phyloP scores from a whole-genome alignment of 2,113 vertebrate species.

The Chamaea fasciata region DNA sequence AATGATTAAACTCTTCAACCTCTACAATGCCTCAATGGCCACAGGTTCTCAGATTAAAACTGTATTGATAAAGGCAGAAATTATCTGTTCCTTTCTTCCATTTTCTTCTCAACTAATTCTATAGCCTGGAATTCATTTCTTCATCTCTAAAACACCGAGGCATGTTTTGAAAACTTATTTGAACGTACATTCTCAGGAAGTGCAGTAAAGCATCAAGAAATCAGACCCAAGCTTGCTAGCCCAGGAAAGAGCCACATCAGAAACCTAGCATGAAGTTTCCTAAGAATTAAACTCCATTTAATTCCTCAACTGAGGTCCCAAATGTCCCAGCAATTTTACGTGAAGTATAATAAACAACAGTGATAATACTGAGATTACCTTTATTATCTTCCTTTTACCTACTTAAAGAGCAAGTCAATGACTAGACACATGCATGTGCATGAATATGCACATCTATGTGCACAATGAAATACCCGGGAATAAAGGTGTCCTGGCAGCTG shows the following conservation, averaged over 20 bases:
- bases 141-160: neutral
- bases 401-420: neutral
- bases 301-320: neutral
- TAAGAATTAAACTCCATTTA: neutral
- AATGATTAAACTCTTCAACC: neutral
- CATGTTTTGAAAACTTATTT: neutral
- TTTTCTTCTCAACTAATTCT: neutral
- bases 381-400: neutral
- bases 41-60: neutral
- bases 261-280: neutral
- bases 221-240: neutral
- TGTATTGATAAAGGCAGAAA: neutral
- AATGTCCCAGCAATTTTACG: neutral
- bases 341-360: neutral
- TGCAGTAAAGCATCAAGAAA: neutral
- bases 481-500: neutral
- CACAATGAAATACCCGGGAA: neutral
- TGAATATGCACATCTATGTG: neutral
- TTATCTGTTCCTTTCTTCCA: neutral
- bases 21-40: neutral
- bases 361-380: neutral
- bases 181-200: neutral
- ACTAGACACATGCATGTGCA: neutral
- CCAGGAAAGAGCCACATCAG: neutral
- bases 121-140: neutral